Evolutionary conservation across 2,113 vertebrate species (phyloP).

Genomic region (Peromyscus californicus): DNA sequence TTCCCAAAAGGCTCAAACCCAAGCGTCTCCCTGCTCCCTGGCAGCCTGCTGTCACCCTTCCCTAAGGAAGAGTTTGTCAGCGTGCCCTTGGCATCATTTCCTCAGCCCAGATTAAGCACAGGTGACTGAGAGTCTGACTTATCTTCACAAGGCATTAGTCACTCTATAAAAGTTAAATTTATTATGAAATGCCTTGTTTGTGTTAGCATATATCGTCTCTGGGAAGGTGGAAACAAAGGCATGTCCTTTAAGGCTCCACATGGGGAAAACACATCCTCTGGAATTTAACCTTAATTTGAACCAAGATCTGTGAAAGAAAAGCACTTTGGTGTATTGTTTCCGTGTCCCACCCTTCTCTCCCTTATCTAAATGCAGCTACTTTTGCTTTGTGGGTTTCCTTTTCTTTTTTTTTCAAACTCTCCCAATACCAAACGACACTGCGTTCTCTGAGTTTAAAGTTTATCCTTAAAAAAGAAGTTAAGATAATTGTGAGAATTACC

Average conservation of each 20-base stretch:
- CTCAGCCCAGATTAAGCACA: constrained; percentile 77
- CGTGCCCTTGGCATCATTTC: constrained; percentile 71
- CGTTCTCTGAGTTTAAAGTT: constrained; percentile 83
- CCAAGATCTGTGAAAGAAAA: constrained; percentile 91
- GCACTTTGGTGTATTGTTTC: constrained; percentile 89
- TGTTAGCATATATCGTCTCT: constrained; percentile 88
- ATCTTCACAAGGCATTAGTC: constrained; percentile 83
- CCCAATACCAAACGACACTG: constrained; percentile 78
- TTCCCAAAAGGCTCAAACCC: constrained; percentile 71
- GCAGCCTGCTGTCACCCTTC: constrained; percentile 43
- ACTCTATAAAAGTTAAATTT: constrained; percentile 85
- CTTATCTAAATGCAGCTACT: constrained; percentile 90
- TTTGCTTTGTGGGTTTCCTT: constrained; percentile 83
- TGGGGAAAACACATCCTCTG: constrained; percentile 87
- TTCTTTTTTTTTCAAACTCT: constrained; percentile 77
- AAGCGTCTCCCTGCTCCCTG: constrained; percentile 65
- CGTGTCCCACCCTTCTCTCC: constrained; percentile 87
- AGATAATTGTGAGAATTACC: background rate
- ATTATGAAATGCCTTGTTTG: constrained; percentile 88
- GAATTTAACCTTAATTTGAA: constrained; percentile 93
- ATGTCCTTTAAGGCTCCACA: constrained; percentile 86
- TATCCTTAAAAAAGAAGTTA: constrained; percentile 41
- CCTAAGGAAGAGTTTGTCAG: constrained; percentile 57
- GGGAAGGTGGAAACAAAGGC: constrained; percentile 86
- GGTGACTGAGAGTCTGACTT: constrained; percentile 81